Conservation (phyloP, 2,888 invertebrate genomes). For the Nysson spinosus region DNA sequence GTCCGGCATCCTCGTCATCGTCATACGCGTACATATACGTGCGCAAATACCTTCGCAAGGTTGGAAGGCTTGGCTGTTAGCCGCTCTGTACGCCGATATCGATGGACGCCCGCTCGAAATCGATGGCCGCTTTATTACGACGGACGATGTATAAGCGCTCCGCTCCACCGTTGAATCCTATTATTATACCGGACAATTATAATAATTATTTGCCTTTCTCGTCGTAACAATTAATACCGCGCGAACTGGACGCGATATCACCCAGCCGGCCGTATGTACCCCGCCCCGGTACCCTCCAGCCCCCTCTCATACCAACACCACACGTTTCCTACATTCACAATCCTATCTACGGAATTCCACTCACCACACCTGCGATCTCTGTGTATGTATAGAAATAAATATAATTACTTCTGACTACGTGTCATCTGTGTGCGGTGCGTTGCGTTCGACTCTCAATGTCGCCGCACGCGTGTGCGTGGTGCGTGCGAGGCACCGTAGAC, state of each 20-base stretch:
- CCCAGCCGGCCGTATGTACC: conserved; percentile 43
- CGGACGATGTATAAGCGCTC: conserved; percentile 63
- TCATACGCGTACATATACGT: not conserved
- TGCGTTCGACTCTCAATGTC: too few species aligned
- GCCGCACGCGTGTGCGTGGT: too few species aligned
- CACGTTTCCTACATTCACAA: too few species aligned
- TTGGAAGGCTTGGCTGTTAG: conserved; percentile 11
- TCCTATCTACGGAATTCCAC: too few species aligned
- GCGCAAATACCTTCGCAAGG: not conserved
- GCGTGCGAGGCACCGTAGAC: too few species aligned
- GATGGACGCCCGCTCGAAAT: conserved; percentile 59
- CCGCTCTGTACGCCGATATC: conserved; percentile 49
- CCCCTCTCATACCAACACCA: not conserved
- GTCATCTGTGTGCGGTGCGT: too few species aligned
- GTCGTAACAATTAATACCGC: conserved; percentile 75
- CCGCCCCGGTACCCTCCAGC: conserved; percentile 10
- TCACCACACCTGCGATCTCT: too few species aligned
- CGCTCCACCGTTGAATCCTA: conserved; percentile 67
- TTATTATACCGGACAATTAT: conserved; percentile 75
- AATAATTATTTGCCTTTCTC: conserved; percentile 76
- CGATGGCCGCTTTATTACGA: conserved; percentile 64
- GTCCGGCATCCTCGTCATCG: not conserved
- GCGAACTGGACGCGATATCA: conserved; percentile 63
- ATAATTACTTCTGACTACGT: too few species aligned
- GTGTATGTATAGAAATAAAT: too few species aligned